Conservation (phyloP, 2,888 invertebrate species). For the Ophion costatus region DNA sequence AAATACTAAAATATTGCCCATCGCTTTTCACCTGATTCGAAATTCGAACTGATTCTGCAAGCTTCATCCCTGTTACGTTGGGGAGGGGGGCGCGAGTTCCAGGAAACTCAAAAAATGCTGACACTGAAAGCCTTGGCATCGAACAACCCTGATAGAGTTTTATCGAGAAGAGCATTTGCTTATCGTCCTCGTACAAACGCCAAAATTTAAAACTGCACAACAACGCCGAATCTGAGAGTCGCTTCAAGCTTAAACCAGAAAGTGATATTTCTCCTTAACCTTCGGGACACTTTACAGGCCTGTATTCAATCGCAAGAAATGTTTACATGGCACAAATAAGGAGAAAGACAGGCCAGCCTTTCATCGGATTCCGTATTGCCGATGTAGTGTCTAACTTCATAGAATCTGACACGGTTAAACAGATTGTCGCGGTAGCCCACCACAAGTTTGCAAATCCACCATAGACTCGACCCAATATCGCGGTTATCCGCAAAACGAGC, state of each 20-base stretch:
- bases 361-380: not conserved
- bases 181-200: too few species aligned
- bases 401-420: not conserved
- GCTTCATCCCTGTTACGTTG: not conserved
- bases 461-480: not conserved
- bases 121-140: too few species aligned
- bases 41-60: not conserved
- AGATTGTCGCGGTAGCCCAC: not conserved
- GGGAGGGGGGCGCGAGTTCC: not conserved
- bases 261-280: not conserved
- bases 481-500: slow-evolving; percentile 1
- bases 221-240: slow-evolving; percentile 14
- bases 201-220: not conserved
- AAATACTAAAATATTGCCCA: not conserved
- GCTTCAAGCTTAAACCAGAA: slow-evolving; percentile 6
- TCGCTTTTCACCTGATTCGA: not conserved
- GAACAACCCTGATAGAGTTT: too few species aligned
- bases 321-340: not conserved
- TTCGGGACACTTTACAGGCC: not conserved
- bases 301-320: not conserved
- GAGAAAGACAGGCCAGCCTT: not conserved
- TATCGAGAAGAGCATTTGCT: too few species aligned
- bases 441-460: not conserved
- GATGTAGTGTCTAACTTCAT: not conserved
- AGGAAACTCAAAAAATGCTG: too few species aligned